These are phyloP conservation scores for Semotilus atromaculatus DNA, from an alignment of 2,797 vertebrate species.

Conservation along the genomic window DNA sequence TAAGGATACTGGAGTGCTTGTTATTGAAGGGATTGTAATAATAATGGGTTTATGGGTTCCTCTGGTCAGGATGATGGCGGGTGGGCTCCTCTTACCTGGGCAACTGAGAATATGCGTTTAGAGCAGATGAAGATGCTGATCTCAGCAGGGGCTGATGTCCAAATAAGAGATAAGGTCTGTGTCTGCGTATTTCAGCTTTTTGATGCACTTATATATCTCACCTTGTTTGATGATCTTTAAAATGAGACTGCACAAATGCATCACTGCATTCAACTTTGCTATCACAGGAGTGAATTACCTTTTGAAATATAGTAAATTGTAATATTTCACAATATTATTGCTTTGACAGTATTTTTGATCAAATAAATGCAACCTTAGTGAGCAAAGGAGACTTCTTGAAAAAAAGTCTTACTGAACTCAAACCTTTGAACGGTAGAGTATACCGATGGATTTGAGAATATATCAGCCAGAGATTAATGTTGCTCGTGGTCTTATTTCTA, in stretches of 20 bases:
- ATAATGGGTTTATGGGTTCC: background rate
- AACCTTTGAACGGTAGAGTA: background rate
- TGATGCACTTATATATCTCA: background rate
- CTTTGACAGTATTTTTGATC: background rate
- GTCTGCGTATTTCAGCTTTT: background rate
- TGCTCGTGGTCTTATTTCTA: conserved; percentile 61
- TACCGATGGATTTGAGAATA: background rate
- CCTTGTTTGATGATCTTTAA: background rate
- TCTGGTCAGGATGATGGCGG: conserved; percentile 87
- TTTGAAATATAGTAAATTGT: background rate
- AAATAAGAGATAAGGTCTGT: conserved; percentile 93
- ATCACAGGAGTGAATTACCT: background rate
- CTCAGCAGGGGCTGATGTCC: conserved; percentile 88
- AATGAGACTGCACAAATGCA: background rate
- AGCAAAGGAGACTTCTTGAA: background rate
- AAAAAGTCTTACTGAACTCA: background rate
- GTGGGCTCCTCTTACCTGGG: conserved; percentile 98
- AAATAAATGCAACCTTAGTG: background rate
- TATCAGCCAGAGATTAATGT: background rate
- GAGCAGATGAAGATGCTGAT: conserved; percentile 91
- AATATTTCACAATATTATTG: background rate
- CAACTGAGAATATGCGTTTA: conserved; percentile 92
- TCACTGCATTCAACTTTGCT: background rate
- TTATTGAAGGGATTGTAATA: background rate
- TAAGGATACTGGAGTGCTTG: background rate